These are phyloP conservation scores for Neomorphus geoffroyi DNA, from an alignment of 2,797 vertebrate genomes.

Conservation along the genomic window DNA sequence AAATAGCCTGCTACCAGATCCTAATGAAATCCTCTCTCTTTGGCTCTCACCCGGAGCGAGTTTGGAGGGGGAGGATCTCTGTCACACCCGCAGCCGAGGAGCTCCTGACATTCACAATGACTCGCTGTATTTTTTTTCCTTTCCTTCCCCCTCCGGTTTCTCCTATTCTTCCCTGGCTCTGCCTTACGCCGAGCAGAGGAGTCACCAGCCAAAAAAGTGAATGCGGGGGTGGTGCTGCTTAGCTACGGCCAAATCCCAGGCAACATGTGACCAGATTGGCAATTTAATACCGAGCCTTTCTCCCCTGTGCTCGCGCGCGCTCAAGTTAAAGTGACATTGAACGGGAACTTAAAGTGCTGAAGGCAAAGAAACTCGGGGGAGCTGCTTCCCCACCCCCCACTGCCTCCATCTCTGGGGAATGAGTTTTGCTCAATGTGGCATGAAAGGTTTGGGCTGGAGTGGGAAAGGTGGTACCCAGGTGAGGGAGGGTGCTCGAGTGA, in stretches of 20 bases:
- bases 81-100: constrained; percentile 44
- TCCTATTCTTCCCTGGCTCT: constrained; percentile 48
- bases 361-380: neutral
- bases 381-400: neutral
- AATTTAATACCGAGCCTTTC: constrained; percentile 36
- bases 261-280: constrained; percentile 37
- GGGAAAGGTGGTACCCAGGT: neutral
- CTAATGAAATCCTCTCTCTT: constrained; percentile 69
- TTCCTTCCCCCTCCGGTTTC: neutral
- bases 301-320: neutral
- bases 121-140: neutral
- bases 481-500: neutral
- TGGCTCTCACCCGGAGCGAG: constrained; percentile 66
- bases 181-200: constrained; percentile 53
- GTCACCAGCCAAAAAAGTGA: constrained; percentile 59
- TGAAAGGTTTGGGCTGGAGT: neutral
- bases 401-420: neutral
- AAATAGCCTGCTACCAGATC: constrained; percentile 77
- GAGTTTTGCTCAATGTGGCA: accelerated
- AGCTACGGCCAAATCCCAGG: constrained; percentile 62
- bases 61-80: constrained; percentile 42
- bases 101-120: constrained; percentile 60
- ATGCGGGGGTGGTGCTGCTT: constrained; percentile 42
- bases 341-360: neutral
- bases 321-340: constrained; percentile 53